phyloP scores from a whole-genome alignment of 2,888 invertebrate genomes.

The Esperia sulphurella region DNA sequence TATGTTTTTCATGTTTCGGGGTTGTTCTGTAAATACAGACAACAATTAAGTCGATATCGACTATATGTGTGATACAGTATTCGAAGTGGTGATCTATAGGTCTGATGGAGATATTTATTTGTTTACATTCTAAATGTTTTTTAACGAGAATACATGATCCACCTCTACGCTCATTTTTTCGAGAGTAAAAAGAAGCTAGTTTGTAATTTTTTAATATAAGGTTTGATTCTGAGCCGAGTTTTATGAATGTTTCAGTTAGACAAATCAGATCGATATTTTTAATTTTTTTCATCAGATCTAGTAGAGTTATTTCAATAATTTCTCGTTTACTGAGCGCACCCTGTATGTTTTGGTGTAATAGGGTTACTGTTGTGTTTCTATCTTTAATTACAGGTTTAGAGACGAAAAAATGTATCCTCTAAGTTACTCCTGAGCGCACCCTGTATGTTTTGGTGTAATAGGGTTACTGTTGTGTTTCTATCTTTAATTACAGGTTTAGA shows the following conservation, averaged over 20 bases:
- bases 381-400: too few species aligned
- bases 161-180: not conserved
- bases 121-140: slow-evolving; percentile 1
- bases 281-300: slow-evolving; percentile 2
- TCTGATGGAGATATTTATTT: not conserved
- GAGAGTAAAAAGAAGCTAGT: slow-evolving; percentile 4
- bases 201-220: slow-evolving; percentile 7
- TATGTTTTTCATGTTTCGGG: not conserved
- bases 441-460: slow-evolving; percentile 14
- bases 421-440: slow-evolving; percentile 4
- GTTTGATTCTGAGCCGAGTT: slow-evolving; percentile 1
- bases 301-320: slow-evolving; percentile 7
- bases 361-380: too few species aligned
- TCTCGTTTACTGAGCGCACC: slow-evolving; percentile 7
- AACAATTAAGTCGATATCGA: not conserved
- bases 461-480: too few species aligned
- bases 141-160: slow-evolving; percentile 6
- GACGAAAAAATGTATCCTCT: too few species aligned
- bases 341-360: slow-evolving; percentile 14
- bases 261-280: slow-evolving; percentile 9
- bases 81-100: not conserved
- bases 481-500: too few species aligned
- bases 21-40: slow-evolving; percentile 2
- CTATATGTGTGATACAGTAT: not conserved
- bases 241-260: slow-evolving; percentile 12